Conservation (phyloP, 1,140 invertebrate genomes). For the Drosophila willistoni region DNA sequence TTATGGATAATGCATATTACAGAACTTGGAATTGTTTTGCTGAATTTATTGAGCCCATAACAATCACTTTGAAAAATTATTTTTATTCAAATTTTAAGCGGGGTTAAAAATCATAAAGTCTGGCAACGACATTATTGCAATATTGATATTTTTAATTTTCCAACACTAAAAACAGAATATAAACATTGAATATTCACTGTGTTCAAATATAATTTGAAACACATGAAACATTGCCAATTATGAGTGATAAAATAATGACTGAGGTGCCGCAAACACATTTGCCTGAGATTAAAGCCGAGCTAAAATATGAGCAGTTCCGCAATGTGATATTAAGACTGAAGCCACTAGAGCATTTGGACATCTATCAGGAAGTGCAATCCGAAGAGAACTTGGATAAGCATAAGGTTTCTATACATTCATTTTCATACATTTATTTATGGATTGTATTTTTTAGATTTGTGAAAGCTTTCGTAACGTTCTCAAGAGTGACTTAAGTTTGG, state of each 20-base stretch:
- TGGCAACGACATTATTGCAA: too few relatives aligned
- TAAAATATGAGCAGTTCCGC: conserved; percentile 21
- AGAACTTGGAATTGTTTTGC: too few relatives aligned
- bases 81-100: too few relatives aligned
- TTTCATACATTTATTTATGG: not conserved
- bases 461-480: conserved; percentile 29
- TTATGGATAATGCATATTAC: too few relatives aligned
- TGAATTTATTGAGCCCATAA: too few relatives aligned
- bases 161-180: too few relatives aligned
- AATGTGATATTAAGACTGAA: conserved; percentile 1
- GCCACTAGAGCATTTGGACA: conserved; percentile 23
- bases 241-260: conserved; percentile 23
- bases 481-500: conserved; percentile 31
- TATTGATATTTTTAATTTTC: too few relatives aligned
- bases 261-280: conserved; percentile 9
- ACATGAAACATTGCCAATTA: too few relatives aligned
- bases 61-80: too few relatives aligned
- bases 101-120: too few relatives aligned
- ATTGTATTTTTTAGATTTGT: conserved; percentile 33
- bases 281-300: conserved; percentile 12
- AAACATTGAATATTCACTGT: too few relatives aligned
- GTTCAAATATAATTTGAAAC: too few relatives aligned
- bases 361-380: conserved; percentile 17
- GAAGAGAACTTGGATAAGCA: conserved; percentile 32
- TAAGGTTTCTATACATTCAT: not conserved